phyloP scores from a whole-genome alignment of 2,113 vertebrate species.

The Callionymus lyra region DNA sequence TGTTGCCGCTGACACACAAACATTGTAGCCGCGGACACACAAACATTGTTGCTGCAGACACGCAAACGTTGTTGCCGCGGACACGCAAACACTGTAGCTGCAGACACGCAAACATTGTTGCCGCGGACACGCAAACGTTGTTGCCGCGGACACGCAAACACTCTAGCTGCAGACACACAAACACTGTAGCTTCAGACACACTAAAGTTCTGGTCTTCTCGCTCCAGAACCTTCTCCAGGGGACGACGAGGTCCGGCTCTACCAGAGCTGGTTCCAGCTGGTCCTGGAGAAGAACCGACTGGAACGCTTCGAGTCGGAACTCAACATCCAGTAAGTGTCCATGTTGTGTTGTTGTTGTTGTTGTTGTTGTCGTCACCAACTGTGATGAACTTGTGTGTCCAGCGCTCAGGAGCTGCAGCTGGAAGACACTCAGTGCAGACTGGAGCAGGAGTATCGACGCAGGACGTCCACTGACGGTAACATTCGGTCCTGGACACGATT shows the following conservation, averaged over 20 bases:
- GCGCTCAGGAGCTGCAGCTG: conserved; percentile 84
- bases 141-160: too few relatives aligned
- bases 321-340: conserved; percentile 65
- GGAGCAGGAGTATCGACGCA: conserved; percentile 74
- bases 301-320: conserved; percentile 86
- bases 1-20: too few relatives aligned
- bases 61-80: too few relatives aligned
- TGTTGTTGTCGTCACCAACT: not conserved
- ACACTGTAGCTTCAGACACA: too few relatives aligned
- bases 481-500: too few relatives aligned
- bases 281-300: conserved; percentile 90
- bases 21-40: too few relatives aligned
- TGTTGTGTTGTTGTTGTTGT: not conserved
- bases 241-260: conserved; percentile 72
- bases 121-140: too few relatives aligned
- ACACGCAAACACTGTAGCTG: too few relatives aligned
- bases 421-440: conserved; percentile 84
- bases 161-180: too few relatives aligned
- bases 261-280: conserved; percentile 87
- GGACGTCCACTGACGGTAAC: conserved; percentile 53
- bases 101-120: too few relatives aligned
- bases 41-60: too few relatives aligned
- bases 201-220: too few relatives aligned
- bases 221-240: conserved; percentile 23
- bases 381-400: conserved; percentile 27